These are phyloP conservation scores for Nematostella vectensis DNA, from an alignment of 92 coral and sea anemone genomes.

Conservation along the genomic window DNA sequence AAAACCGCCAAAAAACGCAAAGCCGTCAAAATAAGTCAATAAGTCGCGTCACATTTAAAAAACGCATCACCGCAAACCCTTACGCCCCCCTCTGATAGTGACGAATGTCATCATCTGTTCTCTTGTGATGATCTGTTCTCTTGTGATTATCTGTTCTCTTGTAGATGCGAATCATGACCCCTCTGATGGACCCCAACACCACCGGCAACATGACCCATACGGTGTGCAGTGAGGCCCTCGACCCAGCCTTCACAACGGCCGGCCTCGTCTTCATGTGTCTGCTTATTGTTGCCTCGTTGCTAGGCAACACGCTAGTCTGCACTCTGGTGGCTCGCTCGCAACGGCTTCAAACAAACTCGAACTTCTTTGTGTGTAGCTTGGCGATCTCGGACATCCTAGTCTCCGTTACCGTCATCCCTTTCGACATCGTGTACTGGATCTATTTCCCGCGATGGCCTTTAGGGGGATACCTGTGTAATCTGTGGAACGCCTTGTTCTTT, in stretches of 20 bases:
- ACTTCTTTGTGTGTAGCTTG: constrained; percentile 50
- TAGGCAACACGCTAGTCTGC: constrained; percentile 63
- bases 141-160: too few species aligned
- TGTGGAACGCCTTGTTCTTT: constrained; percentile 76
- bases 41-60: too few species aligned
- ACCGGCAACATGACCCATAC: constrained; percentile 9
- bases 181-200: too few species aligned
- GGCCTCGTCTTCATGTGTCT: constrained; percentile 53
- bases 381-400: constrained; percentile 74
- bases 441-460: constrained; percentile 69
- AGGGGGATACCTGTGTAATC: constrained; percentile 51
- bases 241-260: constrained; percentile 27
- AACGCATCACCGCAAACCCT: constrained; percentile 38
- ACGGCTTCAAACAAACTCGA: constrained; percentile 43
- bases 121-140: too few species aligned
- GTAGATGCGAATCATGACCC: too few species aligned
- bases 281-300: constrained; percentile 31
- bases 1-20: too few species aligned
- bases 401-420: constrained; percentile 47
- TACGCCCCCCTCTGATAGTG: constrained; percentile 36
- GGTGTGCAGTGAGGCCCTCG: constrained; percentile 43
- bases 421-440: constrained; percentile 69
- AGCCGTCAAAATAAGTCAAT: too few species aligned
- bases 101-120: too few species aligned
- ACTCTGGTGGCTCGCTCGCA: constrained; percentile 38